These are phyloP conservation scores for Simalia tracyae DNA, from an alignment of 2,797 vertebrate species.

Conservation along the genomic window DNA sequence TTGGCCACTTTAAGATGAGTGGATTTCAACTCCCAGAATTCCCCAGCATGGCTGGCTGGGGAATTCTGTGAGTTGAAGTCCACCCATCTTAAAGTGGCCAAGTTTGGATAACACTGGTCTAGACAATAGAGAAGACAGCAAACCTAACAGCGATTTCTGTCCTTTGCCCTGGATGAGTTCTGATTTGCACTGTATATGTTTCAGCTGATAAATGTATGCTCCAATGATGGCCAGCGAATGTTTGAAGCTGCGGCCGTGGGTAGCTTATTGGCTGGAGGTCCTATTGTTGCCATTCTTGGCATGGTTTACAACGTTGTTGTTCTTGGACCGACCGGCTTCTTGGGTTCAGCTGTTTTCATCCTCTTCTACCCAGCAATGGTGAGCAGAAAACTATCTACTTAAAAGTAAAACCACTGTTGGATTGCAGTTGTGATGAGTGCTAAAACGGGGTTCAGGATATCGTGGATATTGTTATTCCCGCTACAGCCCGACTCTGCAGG, in stretches of 20 bases:
- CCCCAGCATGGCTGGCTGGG: too few relatives aligned
- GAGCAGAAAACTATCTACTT: conserved; percentile 57
- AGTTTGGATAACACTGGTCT: too few relatives aligned
- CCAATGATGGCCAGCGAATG: conserved; percentile 89
- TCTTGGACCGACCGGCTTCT: conserved; percentile 88
- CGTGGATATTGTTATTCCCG: neutral
- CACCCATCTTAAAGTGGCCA: too few relatives aligned
- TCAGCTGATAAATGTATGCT: conserved; percentile 91
- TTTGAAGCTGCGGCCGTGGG: conserved; percentile 91
- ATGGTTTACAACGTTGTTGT: conserved; percentile 87
- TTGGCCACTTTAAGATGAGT: too few relatives aligned
- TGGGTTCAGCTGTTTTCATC: conserved; percentile 91
- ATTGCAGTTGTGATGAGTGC: neutral
- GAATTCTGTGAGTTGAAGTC: too few relatives aligned
- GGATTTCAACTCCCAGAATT: too few relatives aligned
- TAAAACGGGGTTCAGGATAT: neutral
- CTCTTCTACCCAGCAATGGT: conserved; percentile 96
- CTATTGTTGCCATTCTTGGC: conserved; percentile 88
- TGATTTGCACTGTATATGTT: conserved; percentile 33
- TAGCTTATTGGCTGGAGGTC: conserved; percentile 89
- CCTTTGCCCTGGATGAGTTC: neutral
- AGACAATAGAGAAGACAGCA: neutral
- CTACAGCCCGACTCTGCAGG: too few relatives aligned
- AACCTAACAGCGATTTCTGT: neutral
- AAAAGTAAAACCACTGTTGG: too few relatives aligned